Evolutionary conservation across 2,113 vertebrate genomes (phyloP).

Genomic region (Oreamnos americanus): DNA sequence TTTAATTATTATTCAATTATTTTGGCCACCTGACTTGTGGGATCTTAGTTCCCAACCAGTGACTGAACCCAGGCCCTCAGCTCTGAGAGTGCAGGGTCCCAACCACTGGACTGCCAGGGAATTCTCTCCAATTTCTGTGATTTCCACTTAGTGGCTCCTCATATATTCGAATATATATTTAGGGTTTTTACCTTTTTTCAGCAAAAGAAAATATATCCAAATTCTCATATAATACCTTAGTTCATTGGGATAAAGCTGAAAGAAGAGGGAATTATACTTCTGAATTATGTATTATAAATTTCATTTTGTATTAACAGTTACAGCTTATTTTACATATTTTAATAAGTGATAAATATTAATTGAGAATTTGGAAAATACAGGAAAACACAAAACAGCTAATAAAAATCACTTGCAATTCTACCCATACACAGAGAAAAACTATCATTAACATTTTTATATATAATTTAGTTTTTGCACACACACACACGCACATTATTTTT

Average conservation of each 20-base stretch:
- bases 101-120: not conserved
- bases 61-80: not conserved
- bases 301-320: not conserved
- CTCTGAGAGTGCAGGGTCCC: not conserved
- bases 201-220: not conserved
- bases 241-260: not conserved
- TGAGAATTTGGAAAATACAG: not conserved
- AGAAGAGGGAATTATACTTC: not conserved
- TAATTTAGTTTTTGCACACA: not conserved
- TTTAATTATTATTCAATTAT: not conserved
- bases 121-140: not conserved
- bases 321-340: not conserved
- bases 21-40: not conserved
- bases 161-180: constrained; percentile 49
- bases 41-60: not conserved
- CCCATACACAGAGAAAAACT: not conserved
- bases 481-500: not conserved
- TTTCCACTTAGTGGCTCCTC: constrained; percentile 56
- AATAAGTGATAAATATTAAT: not conserved
- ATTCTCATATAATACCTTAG: not conserved
- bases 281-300: not conserved
- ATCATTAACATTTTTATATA: not conserved
- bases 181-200: constrained; percentile 58
- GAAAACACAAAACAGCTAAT: not conserved
- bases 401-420: not conserved